Conservation (phyloP, 2,797 vertebrate species). For the Champsocephalus esox region DNA sequence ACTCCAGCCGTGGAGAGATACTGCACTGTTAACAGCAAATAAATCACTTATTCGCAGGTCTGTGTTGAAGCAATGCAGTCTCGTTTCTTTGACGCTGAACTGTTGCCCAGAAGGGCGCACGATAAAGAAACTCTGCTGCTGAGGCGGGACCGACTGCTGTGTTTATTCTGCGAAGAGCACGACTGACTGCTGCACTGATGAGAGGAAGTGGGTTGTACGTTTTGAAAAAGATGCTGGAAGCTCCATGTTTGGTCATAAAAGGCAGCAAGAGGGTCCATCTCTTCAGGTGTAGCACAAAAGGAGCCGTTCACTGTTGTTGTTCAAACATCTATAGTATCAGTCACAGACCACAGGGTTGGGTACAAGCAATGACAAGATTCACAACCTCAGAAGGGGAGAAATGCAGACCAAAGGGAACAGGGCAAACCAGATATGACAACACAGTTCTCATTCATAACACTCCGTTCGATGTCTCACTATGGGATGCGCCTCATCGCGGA, state of each 20-base stretch:
- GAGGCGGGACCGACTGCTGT: constrained; percentile 41
- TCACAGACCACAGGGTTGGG: not conserved
- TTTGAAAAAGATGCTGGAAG: constrained; percentile 25
- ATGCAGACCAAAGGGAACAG: not conserved
- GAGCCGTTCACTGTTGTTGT: constrained; percentile 9
- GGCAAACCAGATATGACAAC: too few species aligned
- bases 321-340: constrained; percentile 4
- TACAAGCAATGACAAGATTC: not conserved
- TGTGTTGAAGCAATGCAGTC: constrained; percentile 20
- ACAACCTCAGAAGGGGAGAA: constrained; percentile 4
- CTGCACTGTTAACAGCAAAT: constrained; percentile 20
- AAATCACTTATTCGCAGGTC: constrained; percentile 7
- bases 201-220: constrained; percentile 35
- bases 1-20: constrained; percentile 25
- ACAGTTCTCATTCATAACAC: too few species aligned
- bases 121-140: constrained; percentile 42
- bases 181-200: constrained; percentile 42
- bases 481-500: too few species aligned
- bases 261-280: constrained; percentile 7
- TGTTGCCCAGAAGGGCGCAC: constrained; percentile 21
- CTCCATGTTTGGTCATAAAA: constrained; percentile 28
- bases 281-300: constrained; percentile 21
- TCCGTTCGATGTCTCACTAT: too few species aligned
- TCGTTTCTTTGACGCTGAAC: constrained; percentile 39
- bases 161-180: constrained; percentile 20